Conservation (phyloP, 2,113 vertebrate species). For the Galbula dea region DNA sequence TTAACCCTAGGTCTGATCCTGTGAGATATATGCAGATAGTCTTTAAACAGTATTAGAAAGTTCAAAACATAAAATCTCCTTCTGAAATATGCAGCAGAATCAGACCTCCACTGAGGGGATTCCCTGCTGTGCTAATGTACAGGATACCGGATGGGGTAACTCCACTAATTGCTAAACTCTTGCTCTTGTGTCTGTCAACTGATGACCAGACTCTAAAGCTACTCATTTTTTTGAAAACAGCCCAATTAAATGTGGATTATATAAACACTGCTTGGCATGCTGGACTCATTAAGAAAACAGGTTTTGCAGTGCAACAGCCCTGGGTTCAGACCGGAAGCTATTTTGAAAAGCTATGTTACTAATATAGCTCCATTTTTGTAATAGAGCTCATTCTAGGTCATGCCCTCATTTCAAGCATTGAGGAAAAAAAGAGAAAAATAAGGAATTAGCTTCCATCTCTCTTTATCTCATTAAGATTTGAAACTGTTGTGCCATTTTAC, state of each 20-base stretch:
- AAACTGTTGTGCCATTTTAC: slow-evolving; percentile 49
- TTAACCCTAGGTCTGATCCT: not conserved
- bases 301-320: slow-evolving; percentile 50
- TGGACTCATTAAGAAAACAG: slow-evolving; percentile 64
- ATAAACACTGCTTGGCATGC: slow-evolving; percentile 61
- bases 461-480: slow-evolving; percentile 42
- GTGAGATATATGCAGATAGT: not conserved
- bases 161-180: slow-evolving; percentile 36
- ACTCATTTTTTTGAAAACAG: slow-evolving; percentile 17
- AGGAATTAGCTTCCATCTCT: not conserved
- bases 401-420: slow-evolving; percentile 36
- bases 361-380: slow-evolving; percentile 64
- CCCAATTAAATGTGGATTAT: slow-evolving; percentile 68
- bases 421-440: not conserved
- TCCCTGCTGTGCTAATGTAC: slow-evolving; percentile 43
- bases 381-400: slow-evolving; percentile 53
- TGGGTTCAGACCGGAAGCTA: slow-evolving; percentile 64
- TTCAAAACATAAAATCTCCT: not conserved
- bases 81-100: not conserved
- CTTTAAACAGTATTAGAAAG: not conserved
- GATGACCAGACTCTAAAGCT: slow-evolving; percentile 16
- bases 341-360: slow-evolving; percentile 54
- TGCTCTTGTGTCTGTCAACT: slow-evolving; percentile 21
- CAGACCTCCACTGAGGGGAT: not conserved
- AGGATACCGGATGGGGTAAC: not conserved